These are phyloP conservation scores for Meloidogyne chitwoodi DNA, from an alignment of 1,140 invertebrate species.

Conservation along the genomic window DNA sequence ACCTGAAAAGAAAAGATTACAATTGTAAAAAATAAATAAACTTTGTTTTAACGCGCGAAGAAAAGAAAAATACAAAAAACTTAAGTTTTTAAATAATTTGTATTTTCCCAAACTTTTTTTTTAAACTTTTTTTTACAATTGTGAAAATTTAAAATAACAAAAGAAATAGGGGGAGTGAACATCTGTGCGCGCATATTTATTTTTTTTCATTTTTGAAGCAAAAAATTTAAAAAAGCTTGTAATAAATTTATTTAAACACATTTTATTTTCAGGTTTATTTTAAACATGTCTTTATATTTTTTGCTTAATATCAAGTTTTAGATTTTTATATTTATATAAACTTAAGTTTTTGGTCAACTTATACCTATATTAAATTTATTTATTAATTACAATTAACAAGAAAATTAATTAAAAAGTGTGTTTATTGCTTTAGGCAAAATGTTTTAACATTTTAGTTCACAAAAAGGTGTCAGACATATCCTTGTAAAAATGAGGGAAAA, in stretches of 20 bases:
- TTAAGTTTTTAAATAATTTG: not conserved
- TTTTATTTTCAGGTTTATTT: too few relatives aligned
- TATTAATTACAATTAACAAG: not conserved
- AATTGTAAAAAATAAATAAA: too few relatives aligned
- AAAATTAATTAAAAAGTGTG: slow-evolving; percentile 2
- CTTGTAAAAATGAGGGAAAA: slow-evolving; percentile 17
- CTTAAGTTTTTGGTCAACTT: too few relatives aligned
- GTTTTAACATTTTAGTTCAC: not conserved
- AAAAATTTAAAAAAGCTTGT: too few relatives aligned
- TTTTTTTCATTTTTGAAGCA: too few relatives aligned
- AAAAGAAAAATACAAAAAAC: too few relatives aligned
- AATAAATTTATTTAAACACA: too few relatives aligned
- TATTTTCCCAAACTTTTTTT: not conserved
- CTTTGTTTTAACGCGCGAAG: too few relatives aligned
- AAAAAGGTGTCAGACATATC: not conserved
- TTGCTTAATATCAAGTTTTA: too few relatives aligned
- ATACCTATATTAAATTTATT: too few relatives aligned
- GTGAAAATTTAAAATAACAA: not conserved
- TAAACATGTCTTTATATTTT: too few relatives aligned
- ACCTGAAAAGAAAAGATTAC: not conserved
- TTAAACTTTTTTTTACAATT: not conserved
- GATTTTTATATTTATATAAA: too few relatives aligned
- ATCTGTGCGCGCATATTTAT: not conserved
- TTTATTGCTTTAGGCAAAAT: slow-evolving; percentile 11
- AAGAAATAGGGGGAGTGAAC: not conserved